Evolutionary conservation across 2,888 invertebrate species (phyloP).

Genomic region (Diadromus collaris): DNA sequence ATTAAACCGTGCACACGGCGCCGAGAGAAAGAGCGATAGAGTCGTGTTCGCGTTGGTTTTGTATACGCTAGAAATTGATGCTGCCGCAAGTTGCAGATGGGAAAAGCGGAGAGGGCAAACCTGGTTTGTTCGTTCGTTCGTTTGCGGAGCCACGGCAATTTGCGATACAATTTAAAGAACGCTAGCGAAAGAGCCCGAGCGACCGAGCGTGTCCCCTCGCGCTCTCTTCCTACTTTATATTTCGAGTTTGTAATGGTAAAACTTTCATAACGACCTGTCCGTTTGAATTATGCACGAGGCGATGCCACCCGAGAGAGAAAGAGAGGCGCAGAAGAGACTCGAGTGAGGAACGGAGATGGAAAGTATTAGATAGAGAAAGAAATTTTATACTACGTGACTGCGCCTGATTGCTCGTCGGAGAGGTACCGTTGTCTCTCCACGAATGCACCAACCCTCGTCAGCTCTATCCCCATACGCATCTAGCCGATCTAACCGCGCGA

Average conservation of each 20-base stretch:
- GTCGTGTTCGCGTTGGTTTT: conserved; percentile 18
- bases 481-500: background rate
- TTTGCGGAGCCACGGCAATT: conserved; percentile 68
- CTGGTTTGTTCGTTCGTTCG: conserved; percentile 42
- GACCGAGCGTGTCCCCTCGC: conserved; percentile 60
- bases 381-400: conserved; percentile 56
- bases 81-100: conserved; percentile 8
- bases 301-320: conserved; percentile 37
- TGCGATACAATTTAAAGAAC: conserved; percentile 77
- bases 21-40: conserved; percentile 6
- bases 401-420: conserved; percentile 53
- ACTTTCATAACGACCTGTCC: conserved; percentile 75
- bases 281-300: conserved; percentile 74
- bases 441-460: conserved; percentile 30
- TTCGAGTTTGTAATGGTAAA: conserved; percentile 75
- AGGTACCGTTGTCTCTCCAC: conserved; percentile 28
- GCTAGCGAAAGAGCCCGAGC: conserved; percentile 54
- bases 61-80: conserved; percentile 21
- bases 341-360: conserved; percentile 26
- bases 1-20: conserved; percentile 34
- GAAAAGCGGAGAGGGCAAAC: conserved; percentile 15
- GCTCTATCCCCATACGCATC: conserved; percentile 3
- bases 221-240: conserved; percentile 64
- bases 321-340: conserved; percentile 3
- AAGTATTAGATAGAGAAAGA: conserved; percentile 44